A percentile compares a stretch with the other conserved stretches of the same genome.
These are phyloP conservation scores for Oreochromis mossambicus DNA, from an alignment of 2,797 vertebrate genomes.

Conservation along the genomic window DNA sequence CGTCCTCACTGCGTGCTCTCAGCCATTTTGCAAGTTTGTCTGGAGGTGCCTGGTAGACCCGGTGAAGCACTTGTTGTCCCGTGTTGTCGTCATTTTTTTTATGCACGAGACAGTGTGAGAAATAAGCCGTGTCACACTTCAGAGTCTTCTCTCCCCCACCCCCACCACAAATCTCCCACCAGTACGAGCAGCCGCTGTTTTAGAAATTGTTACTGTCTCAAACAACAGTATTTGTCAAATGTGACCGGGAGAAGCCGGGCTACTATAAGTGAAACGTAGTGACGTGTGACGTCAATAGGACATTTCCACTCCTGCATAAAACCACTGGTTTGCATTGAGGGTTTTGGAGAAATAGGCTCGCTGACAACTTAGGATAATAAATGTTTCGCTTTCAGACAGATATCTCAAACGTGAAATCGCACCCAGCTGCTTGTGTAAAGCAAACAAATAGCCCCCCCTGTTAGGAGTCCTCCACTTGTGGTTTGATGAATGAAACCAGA, in stretches of 20 bases:
- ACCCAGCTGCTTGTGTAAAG: slow-evolving; percentile 94
- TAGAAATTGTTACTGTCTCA: slow-evolving; percentile 69
- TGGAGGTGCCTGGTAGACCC: slow-evolving; percentile 10
- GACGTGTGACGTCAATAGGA: slow-evolving; percentile 68
- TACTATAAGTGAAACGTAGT: slow-evolving; percentile 65
- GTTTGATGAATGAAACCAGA: slow-evolving; percentile 93
- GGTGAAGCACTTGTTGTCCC: slow-evolving; percentile 53
- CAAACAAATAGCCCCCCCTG: slow-evolving; percentile 94
- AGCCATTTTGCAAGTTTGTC: slow-evolving; percentile 32
- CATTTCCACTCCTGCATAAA: slow-evolving; percentile 58
- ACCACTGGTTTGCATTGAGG: slow-evolving; percentile 60
- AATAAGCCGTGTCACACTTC: slow-evolving; percentile 66
- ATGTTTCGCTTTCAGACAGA: slow-evolving; percentile 93
- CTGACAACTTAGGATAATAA: slow-evolving; percentile 94
- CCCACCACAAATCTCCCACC: neutral
- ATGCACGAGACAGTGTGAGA: slow-evolving; percentile 49
- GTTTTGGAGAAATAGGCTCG: slow-evolving; percentile 80
- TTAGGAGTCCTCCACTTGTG: slow-evolving; percentile 87
- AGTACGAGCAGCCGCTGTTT: slow-evolving; percentile 45
- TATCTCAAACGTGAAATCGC: slow-evolving; percentile 97
- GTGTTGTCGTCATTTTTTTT: slow-evolving; percentile 42
- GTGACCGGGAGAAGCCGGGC: slow-evolving; percentile 44
- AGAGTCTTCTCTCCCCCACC: slow-evolving; percentile 32
- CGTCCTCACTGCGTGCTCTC: slow-evolving; percentile 28
- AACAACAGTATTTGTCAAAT: slow-evolving; percentile 73